Base-by-base conservation (phyloP, 2,113 vertebrate genomes). In the Brachirus orientalis region DNA sequence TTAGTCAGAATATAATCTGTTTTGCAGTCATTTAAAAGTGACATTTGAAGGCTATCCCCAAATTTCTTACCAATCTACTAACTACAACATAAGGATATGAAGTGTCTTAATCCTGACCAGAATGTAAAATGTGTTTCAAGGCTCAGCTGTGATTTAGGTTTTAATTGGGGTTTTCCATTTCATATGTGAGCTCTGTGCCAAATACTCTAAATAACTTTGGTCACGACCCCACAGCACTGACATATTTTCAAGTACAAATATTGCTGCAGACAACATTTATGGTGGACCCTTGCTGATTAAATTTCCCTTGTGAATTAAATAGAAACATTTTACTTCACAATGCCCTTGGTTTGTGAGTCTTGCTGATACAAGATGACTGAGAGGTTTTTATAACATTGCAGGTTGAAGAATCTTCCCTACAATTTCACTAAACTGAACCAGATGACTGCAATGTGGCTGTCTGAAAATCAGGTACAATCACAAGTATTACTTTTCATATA, bases 371-470 rank as follows among this genome's bases (percentile, higher is more conserved):
- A 13, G 10, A 52, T 38, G 16, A 75, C 48, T 40, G n/a, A n/a
- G n/a, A n/a, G n/a, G 33, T 18, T 18, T 83, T 46, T 77, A 7
- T 68, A 65, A 20, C 53, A 1, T 84, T 77, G 45, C 90, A 99
- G 98, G 82, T 88, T 99, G 83, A 98, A 93, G 90, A 95, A 95
- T 90, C 95, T 99, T 69, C 98, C 98, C 1, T 99, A 95, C 91
- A 97, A 93, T 60, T 99, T 99, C 91, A 98, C 96, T 77, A 96
- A 97, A 76, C 90, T 99, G 53, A 96, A 91, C 47, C 96, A 98
- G 47, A 94, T 99, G 85, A 98, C 98, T 45, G 98, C 98, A 13
- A 96, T 99, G 96, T 99, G 98, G 98, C 92, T 99, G 53, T 99
- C 98, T 58, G 98, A 99, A 89, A 99, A 99, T 86, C 98, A 99